These are phyloP conservation scores for Cephonodes hylas DNA, from an alignment of 2,888 invertebrate species.

Conservation along the genomic window DNA sequence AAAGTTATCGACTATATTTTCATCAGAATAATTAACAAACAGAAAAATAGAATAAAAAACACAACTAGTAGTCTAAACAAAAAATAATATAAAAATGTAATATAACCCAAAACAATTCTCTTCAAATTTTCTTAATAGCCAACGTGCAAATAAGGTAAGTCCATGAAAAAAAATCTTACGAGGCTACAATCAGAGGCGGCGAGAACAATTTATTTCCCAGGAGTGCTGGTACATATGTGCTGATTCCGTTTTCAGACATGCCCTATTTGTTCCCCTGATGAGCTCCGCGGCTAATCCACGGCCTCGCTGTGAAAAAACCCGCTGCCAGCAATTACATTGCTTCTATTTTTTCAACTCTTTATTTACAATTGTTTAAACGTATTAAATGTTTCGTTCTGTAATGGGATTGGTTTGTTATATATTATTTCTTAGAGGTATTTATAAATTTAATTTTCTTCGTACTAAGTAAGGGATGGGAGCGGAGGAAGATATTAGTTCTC, in stretches of 20 bases:
- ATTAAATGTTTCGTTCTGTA: background rate
- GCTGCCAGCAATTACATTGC: constrained; percentile 7
- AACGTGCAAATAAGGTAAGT: constrained; percentile 20
- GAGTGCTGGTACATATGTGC: constrained; percentile 71
- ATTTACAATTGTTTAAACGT: background rate
- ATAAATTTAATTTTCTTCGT: no score
- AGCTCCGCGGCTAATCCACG: constrained; percentile 31
- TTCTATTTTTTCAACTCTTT: background rate
- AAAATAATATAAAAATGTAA: background rate
- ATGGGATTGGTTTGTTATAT: background rate
- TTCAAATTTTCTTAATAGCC: constrained; percentile 18
- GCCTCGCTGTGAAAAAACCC: constrained; percentile 8
- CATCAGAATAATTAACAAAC: no score
- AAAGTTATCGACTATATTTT: no score
- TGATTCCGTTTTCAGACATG: constrained; percentile 62
- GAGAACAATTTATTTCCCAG: constrained; percentile 73
- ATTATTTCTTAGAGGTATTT: background rate
- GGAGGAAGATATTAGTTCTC: background rate
- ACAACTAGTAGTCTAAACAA: background rate
- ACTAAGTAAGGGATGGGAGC: no score
- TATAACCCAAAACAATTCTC: background rate
- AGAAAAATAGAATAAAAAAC: no score
- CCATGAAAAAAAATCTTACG: constrained; percentile 56
- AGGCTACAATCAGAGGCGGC: constrained; percentile 62
- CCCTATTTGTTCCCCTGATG: constrained; percentile 71